Percentiles rank a stretch among this genome's conserved stretches.
phyloP scores from a whole-genome alignment of 2,797 vertebrate genomes.

The Neosalanx taihuensis region DNA sequence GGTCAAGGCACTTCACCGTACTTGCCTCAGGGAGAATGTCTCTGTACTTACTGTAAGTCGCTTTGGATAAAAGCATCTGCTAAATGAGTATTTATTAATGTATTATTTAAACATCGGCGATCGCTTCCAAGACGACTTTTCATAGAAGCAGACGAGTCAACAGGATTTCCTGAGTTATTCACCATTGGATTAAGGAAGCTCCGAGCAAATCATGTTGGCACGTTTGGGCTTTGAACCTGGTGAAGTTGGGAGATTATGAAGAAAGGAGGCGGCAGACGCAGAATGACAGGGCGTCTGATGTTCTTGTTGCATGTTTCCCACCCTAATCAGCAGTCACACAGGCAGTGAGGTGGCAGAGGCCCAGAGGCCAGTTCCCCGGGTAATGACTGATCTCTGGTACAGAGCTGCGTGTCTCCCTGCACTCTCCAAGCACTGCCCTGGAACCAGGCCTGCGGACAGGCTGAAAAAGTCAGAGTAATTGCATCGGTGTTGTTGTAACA shows the following conservation, averaged over 20 bases:
- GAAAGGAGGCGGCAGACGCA: constrained; percentile 31
- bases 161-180: not conserved
- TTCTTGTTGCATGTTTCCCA: not conserved
- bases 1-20: too few species aligned
- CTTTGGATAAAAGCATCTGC: too few species aligned
- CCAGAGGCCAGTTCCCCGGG: constrained; percentile 32
- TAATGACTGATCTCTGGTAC: constrained; percentile 30
- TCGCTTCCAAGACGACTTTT: not conserved
- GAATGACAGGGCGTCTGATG: not conserved
- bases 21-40: too few species aligned
- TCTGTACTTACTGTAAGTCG: too few species aligned
- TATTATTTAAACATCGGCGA: not conserved
- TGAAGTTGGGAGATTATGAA: constrained; percentile 29
- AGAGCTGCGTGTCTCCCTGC: not conserved
- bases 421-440: constrained; percentile 40
- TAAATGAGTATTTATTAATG: too few species aligned
- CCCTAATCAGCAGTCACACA: constrained; percentile 34
- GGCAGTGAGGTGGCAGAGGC: constrained; percentile 34
- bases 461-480: constrained; percentile 70
- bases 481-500: constrained; percentile 59
- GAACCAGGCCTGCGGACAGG: constrained; percentile 50
- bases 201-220: constrained; percentile 29
- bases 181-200: not conserved
- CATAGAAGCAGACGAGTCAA: not conserved
- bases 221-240: not conserved